Percentiles rank a stretch among this genome's conserved stretches.
Conservation (phyloP, 2,797 vertebrate species). For the Hylomyscus alleni region DNA sequence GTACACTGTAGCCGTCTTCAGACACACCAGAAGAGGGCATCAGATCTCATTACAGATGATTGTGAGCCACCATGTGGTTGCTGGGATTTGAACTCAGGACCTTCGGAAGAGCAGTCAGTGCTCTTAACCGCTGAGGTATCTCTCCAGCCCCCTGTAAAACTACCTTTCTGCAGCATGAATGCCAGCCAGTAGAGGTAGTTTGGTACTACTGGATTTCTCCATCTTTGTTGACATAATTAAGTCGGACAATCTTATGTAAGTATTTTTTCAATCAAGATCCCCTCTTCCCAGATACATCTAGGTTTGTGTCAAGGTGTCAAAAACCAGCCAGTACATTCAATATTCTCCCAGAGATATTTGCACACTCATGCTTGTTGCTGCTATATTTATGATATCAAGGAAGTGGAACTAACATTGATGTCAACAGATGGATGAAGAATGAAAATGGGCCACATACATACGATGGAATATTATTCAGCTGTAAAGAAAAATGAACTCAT, state of each 20-base stretch:
- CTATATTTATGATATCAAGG: neutral
- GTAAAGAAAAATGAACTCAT: constrained; percentile 4
- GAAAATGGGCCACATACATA: neutral
- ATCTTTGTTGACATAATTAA: neutral
- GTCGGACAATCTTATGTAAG: neutral
- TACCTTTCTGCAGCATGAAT: neutral
- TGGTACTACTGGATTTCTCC: neutral
- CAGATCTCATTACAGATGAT: no score
- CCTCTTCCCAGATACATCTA: no score
- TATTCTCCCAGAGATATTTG: neutral
- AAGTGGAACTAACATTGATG: neutral
- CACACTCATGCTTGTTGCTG: neutral
- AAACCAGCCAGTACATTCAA: neutral
- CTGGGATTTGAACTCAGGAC: no score
- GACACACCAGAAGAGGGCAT: no score
- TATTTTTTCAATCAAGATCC: neutral
- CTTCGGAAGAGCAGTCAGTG: no score
- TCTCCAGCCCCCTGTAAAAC: no score
- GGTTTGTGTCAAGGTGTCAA: neutral
- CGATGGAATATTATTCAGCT: neutral
- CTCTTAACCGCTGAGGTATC: no score
- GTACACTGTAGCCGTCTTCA: no score
- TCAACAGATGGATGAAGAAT: neutral
- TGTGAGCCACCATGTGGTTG: no score
- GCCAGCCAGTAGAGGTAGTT: neutral